These are phyloP conservation scores for Actinia tenebrosa DNA, from an alignment of 64 coral and sea anemone species.

Conservation along the genomic window DNA sequence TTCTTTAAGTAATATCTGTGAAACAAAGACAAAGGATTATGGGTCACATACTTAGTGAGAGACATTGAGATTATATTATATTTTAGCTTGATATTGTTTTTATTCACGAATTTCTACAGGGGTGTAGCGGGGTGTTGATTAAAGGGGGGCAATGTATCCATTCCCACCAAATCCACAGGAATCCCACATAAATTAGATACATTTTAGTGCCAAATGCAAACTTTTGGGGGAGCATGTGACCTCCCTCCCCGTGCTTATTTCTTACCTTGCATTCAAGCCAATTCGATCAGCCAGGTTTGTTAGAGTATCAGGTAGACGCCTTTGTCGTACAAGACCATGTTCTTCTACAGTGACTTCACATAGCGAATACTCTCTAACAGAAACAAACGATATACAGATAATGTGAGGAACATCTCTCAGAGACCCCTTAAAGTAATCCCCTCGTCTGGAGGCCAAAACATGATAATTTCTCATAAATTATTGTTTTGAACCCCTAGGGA, in stretches of 20 bases:
- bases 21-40: background rate
- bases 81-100: too few species aligned
- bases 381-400: background rate
- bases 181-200: too few species aligned
- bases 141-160: too few species aligned
- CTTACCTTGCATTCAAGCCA: slow-evolving; percentile 70
- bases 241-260: background rate
- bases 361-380: slow-evolving; percentile 72
- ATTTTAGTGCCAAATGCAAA: too few species aligned
- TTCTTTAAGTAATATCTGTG: slow-evolving; percentile 94
- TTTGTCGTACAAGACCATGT: slow-evolving; percentile 73
- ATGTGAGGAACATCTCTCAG: background rate
- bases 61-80: too few species aligned
- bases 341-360: slow-evolving; percentile 92
- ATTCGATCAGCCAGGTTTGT: slow-evolving; percentile 70
- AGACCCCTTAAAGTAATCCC: background rate
- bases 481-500: too few species aligned
- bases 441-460: too few species aligned
- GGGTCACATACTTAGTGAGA: background rate
- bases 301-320: slow-evolving; percentile 74
- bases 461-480: too few species aligned
- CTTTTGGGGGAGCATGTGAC: too few species aligned
- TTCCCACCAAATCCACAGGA: too few species aligned
- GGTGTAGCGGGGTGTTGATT: too few species aligned
- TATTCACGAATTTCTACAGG: too few species aligned